These are phyloP conservation scores for Eudasyphora cyanicolor DNA, from an alignment of 2,888 invertebrate species.

Conservation along the genomic window DNA sequence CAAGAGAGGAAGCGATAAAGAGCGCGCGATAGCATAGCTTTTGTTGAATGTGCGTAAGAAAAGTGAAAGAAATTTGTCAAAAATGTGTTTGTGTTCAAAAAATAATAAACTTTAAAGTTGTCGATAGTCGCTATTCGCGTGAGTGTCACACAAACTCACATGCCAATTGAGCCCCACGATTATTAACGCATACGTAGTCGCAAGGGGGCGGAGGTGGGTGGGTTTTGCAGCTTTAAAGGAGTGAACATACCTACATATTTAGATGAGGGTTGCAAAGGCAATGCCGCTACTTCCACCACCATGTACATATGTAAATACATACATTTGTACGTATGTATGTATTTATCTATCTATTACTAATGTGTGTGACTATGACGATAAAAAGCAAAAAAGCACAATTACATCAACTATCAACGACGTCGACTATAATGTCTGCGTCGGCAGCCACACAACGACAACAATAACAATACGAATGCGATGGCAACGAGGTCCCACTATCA, in stretches of 20 bases:
- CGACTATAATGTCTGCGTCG: not conserved
- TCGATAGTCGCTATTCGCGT: not conserved
- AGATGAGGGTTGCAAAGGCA: constrained; percentile 11
- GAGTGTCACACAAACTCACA: not conserved
- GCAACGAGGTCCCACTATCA: constrained; percentile 36
- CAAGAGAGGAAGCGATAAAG: constrained; percentile 2
- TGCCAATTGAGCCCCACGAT: not conserved
- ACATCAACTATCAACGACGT: constrained; percentile 41
- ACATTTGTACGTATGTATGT: too few species aligned
- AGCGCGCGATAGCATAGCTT: not conserved
- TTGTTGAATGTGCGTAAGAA: constrained; percentile 20
- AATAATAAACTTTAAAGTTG: not conserved
- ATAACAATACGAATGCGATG: not conserved
- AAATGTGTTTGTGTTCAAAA: not conserved
- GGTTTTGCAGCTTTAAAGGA: not conserved
- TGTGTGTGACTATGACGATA: constrained; percentile 46
- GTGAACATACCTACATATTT: not conserved
- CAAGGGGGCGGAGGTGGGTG: not conserved
- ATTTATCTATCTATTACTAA: not conserved
- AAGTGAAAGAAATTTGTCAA: constrained; percentile 51
- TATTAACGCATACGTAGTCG: not conserved
- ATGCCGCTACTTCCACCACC: too few species aligned
- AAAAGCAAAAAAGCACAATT: constrained; percentile 40
- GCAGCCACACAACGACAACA: not conserved
- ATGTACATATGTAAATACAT: not conserved